Evolutionary conservation across 2,888 invertebrate genomes (phyloP).

Genomic region (Malacosoma neustria): DNA sequence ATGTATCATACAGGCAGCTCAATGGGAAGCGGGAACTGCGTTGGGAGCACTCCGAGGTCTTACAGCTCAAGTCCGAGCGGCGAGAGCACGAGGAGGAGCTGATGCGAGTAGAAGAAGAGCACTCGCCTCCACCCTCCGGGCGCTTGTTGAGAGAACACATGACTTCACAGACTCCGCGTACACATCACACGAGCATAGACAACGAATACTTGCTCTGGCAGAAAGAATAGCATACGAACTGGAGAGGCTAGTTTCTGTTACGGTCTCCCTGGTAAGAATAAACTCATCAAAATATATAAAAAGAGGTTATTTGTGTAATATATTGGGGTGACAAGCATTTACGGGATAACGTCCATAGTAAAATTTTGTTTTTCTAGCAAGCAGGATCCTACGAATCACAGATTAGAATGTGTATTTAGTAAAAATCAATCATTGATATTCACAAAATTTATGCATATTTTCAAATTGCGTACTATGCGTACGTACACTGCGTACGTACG

Average conservation of each 20-base stretch:
- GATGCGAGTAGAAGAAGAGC: slow-evolving; percentile 81
- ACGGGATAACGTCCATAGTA: too few species aligned
- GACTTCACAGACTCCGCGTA: slow-evolving; percentile 99
- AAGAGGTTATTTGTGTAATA: too few species aligned
- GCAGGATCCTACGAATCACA: too few species aligned
- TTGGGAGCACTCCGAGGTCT: slow-evolving; percentile 88
- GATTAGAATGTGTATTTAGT: too few species aligned
- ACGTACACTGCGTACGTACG: too few species aligned
- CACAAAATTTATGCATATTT: too few species aligned
- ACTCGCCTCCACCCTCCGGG: slow-evolving; percentile 89
- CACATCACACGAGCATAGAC: slow-evolving; percentile 96
- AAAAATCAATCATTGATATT: too few species aligned
- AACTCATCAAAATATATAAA: too few species aligned
- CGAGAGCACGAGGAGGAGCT: slow-evolving; percentile 82
- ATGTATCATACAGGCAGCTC: slow-evolving; percentile 43
- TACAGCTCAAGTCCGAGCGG: slow-evolving; percentile 90
- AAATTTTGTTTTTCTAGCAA: too few species aligned
- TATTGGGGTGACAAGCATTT: too few species aligned
- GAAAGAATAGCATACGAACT: slow-evolving; percentile 94
- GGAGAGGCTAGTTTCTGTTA: slow-evolving; percentile 90
- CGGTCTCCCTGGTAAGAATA: slow-evolving; percentile 83
- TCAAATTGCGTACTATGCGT: too few species aligned
- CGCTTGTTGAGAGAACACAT: slow-evolving; percentile 94
- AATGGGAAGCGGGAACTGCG: slow-evolving; percentile 79
- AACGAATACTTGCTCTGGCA: slow-evolving; percentile 92